Evolutionary conservation across 92 coral and sea anemone genomes (phyloP).

Genomic region (Porites lobata): DNA sequence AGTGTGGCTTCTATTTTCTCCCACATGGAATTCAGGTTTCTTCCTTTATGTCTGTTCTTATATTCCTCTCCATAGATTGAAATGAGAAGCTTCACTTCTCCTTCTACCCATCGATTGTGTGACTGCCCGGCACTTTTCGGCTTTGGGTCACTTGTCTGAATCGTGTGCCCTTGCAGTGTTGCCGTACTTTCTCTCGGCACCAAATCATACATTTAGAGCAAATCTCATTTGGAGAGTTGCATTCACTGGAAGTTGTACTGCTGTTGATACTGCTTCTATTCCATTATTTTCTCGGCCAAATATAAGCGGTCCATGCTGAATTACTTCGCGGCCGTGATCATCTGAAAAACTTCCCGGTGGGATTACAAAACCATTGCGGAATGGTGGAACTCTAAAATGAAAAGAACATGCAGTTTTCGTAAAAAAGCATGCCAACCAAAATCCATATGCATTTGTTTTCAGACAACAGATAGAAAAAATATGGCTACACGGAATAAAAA

Average conservation of each 20-base stretch:
- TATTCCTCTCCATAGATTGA: background rate
- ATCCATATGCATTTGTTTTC: too few species aligned
- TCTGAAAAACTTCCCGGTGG: constrained; percentile 10
- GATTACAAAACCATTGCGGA: constrained; percentile 2
- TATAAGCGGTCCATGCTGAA: constrained; percentile 28
- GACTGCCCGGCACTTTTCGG: constrained; percentile 10
- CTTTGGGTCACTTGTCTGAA: too few species aligned
- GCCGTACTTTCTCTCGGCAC: too few species aligned
- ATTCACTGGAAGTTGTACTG: too few species aligned
- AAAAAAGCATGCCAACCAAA: too few species aligned
- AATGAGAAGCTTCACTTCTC: constrained; percentile 35
- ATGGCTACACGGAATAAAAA: too few species aligned
- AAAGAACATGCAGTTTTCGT: background rate
- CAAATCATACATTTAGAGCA: too few species aligned
- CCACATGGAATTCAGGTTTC: background rate
- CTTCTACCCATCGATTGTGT: constrained; percentile 30
- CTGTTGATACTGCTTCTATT: background rate
- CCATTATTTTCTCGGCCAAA: background rate
- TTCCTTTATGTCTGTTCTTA: constrained; percentile 18
- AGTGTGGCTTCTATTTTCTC: too few species aligned
- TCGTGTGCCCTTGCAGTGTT: too few species aligned
- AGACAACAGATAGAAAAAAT: background rate
- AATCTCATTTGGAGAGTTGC: too few species aligned
- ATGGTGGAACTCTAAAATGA: constrained; percentile 32
- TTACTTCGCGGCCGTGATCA: background rate